Base-by-base conservation (phyloP, 2,113 vertebrate species). In the Phoenicopterus ruber region DNA sequence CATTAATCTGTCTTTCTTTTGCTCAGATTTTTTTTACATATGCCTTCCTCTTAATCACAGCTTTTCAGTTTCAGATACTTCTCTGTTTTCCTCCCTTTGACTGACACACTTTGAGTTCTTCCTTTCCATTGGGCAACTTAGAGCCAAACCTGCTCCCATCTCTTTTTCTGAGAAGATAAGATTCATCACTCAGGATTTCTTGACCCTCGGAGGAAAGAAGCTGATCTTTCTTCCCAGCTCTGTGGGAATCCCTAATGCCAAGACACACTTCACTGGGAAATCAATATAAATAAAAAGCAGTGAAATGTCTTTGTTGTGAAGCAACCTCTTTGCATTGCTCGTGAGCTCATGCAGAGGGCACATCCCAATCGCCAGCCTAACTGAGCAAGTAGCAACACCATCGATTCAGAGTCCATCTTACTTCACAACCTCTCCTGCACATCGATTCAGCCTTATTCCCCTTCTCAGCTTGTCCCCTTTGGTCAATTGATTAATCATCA, bases 211-310 rank as follows among this genome's bases (percentile, higher is more conserved):
- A 94, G 84, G 71, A 82, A 88, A 93, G 86, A 90, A 80, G 72
- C 91, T 89, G 91, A 95, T 95, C 94, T 97, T 97, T 96, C 82
- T 77, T 81, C 86, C 38, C 52, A 86, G 92, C 96, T 97, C 95
- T 97, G 93, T 79, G 95, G 97, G 97, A 96, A 84, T 93, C 86
- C 93, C 93, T 97, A 97, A 97, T 96, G 95, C 96, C 94, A 96
- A 97, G 97, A 98, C 94, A 97, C 96, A 94, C 88, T 97, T 97
- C 96, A 95, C 86, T 96, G 95, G 86, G 92, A 97, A 97, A 98
- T 98, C 97, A 76, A 98, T 98, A 98, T 77, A 96, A 97, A 97
- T 96, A 97, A 97, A 97, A 97, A 96, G 95, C 95, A 94, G 94
- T 28, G 52, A 91, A 96, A 97, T 94, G 89, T 98, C 98, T 98